phyloP scores from a whole-genome alignment of 2,888 invertebrate genomes.

The Pachymerium ferrugineum region DNA sequence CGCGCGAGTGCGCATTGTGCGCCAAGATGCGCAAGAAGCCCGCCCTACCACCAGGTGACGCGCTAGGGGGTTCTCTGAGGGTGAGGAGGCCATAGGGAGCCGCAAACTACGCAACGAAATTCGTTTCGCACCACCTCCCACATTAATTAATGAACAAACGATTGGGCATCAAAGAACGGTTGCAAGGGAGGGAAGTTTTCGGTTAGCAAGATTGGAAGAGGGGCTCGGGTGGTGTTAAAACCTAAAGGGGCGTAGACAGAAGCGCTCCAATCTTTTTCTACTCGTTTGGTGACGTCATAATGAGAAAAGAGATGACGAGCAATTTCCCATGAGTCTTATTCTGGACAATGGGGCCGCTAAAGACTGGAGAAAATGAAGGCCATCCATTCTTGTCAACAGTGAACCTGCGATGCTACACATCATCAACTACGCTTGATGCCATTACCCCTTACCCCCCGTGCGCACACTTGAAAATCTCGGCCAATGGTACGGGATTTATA shows the following conservation, averaged over 20 bases:
- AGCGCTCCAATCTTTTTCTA: background rate
- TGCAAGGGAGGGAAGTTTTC: background rate
- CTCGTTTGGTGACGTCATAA: conserved; percentile 17
- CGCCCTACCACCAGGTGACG: conserved; percentile 23
- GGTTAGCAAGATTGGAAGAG: background rate
- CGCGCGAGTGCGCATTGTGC: conserved; percentile 4
- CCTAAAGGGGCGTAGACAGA: background rate
- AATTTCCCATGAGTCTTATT: conserved; percentile 23
- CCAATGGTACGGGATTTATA: background rate
- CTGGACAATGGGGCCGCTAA: conserved; percentile 22
- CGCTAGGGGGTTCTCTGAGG: background rate
- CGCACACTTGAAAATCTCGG: background rate
- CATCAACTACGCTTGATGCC: background rate
- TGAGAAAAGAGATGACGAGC: conserved; percentile 25
- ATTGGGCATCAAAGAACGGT: background rate
- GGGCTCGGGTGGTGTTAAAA: background rate
- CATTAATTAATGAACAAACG: conserved; percentile 11
- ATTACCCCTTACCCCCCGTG: background rate
- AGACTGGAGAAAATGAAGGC: conserved; percentile 23
- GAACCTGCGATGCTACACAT: background rate
- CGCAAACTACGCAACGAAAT: conserved; percentile 19
- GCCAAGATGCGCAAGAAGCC: background rate
- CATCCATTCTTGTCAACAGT: conserved; percentile 25
- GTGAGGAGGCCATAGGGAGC: background rate
- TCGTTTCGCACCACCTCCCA: conserved; percentile 21